A percentile compares a stretch with the other conserved stretches of the same genome.
Conservation (phyloP, 2,797 vertebrate species). For the Poeciliopsis presidionis region DNA sequence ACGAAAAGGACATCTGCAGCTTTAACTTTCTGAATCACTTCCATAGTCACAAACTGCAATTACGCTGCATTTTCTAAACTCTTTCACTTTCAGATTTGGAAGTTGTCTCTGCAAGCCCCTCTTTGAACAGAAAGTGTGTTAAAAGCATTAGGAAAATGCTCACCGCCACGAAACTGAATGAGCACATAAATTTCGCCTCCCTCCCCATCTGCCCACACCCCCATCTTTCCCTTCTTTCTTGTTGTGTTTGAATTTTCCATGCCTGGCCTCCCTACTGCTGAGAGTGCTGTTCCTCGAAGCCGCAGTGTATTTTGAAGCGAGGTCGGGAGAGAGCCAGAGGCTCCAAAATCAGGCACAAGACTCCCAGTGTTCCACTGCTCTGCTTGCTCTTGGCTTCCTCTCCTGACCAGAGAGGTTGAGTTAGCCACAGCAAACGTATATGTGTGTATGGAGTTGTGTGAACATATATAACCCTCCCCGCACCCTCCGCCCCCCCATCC, state of each 20-base stretch:
- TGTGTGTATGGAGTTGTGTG: constrained; percentile 54
- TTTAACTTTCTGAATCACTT: constrained; percentile 48
- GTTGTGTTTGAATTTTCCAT: constrained; percentile 83
- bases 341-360: constrained; percentile 79
- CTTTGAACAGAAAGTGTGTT: constrained; percentile 68
- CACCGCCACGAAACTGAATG: constrained; percentile 76
- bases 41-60: constrained; percentile 36
- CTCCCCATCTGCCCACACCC: constrained; percentile 29
- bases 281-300: constrained; percentile 85
- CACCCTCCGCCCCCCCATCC: too few species aligned
- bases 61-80: constrained; percentile 47
- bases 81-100: constrained; percentile 73
- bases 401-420: constrained; percentile 77
- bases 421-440: constrained; percentile 70
- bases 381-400: constrained; percentile 78
- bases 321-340: constrained; percentile 78
- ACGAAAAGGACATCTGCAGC: too few species aligned
- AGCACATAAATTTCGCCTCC: constrained; percentile 72
- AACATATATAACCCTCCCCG: constrained; percentile 51
- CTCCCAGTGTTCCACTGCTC: constrained; percentile 78
- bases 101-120: constrained; percentile 37
- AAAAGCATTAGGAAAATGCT: constrained; percentile 76
- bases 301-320: constrained; percentile 85
- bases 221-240: constrained; percentile 54
- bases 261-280: constrained; percentile 82